Percentiles rank a stretch among this genome's conserved stretches.
phyloP scores from a whole-genome alignment of 2,888 invertebrate genomes.

The Emmelina monodactyla region DNA sequence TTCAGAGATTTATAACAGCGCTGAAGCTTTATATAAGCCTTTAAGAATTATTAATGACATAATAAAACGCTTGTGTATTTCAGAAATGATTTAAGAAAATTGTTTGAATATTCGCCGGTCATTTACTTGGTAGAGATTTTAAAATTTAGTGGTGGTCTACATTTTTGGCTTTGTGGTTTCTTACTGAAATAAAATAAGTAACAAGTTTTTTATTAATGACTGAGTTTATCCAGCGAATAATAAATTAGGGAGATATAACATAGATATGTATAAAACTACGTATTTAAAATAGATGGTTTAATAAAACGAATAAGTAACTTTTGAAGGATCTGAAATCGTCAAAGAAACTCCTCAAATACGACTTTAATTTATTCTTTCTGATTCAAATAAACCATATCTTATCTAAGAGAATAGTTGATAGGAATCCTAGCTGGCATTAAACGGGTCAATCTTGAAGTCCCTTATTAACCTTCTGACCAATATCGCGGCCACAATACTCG shows the following conservation, averaged over 20 bases:
- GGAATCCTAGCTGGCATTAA: constrained; percentile 36
- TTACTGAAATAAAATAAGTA: not conserved
- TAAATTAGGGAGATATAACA: too few relatives aligned
- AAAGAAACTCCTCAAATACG: not conserved
- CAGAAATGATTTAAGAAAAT: not conserved
- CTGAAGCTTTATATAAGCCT: constrained; percentile 14
- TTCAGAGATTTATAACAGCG: constrained; percentile 15
- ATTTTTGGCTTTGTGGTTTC: not conserved
- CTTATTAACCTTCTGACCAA: constrained; percentile 47
- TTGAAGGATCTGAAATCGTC: too few relatives aligned
- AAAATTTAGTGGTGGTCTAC: not conserved
- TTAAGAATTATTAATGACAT: constrained; percentile 14
- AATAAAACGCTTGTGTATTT: not conserved
- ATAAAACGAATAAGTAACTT: too few relatives aligned
- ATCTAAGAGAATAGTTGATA: constrained; percentile 30
- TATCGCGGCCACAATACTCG: constrained; percentile 37
- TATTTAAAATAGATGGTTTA: too few relatives aligned
- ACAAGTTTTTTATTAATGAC: not conserved
- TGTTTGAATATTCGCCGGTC: not conserved
- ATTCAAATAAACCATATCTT: constrained; percentile 16
- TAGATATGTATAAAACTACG: too few relatives aligned
- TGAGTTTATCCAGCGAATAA: too few relatives aligned
- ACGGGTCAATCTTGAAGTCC: constrained; percentile 37
- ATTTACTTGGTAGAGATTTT: too few relatives aligned
- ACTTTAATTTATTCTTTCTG: not conserved